Evolutionary conservation across 2,888 invertebrate genomes (phyloP), one percentile per base, ranked within the genome.

Genomic region (Notodonta dromedarius): DNA sequence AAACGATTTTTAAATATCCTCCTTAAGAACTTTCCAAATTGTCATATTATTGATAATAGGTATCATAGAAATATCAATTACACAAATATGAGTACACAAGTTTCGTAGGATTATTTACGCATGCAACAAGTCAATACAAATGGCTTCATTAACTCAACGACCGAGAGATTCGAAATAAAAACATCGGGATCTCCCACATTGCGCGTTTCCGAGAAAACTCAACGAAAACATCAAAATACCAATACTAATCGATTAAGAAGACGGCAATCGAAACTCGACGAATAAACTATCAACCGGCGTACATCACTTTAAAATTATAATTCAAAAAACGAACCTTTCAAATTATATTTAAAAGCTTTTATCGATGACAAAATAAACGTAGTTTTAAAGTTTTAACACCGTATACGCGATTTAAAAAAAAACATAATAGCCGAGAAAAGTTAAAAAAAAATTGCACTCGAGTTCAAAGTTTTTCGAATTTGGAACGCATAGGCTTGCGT

Each of bases 401-500:
- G 24, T 24, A 65, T 53, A 57, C 60, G 63, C 68, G 56, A 55
- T 66, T 62, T 51, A 58, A 56, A 69, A 62, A 57, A 61, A 55
- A 56, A 54, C 5, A 58, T 42, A 9, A 13, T 39, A 5, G 39
- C 55, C 55, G 42, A 72, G 62, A 72, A 69, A 70, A 65, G 56
- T 68, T 66, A 65, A 35, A 14, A 24, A 40, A 63, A 63, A 65
- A 59, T 67, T 67, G 52, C 57, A 54, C 62, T 65, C 68, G 62
- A 55, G 40, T 71, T 62, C 63, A 64, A 63, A 67, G 65, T 62
- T 76, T 78, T 86, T 84, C 70, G 75, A 77, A 82, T 75, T 79
- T 73, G 68, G 84, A 86, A 83, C 88, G 90, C 87, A 84, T 85
- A 88, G 84, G 87, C 89, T 73, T 86, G 91, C 90, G 90, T 79